These are phyloP conservation scores for Heterotis niloticus DNA, from an alignment of 2,113 vertebrate genomes.

Conservation along the genomic window DNA sequence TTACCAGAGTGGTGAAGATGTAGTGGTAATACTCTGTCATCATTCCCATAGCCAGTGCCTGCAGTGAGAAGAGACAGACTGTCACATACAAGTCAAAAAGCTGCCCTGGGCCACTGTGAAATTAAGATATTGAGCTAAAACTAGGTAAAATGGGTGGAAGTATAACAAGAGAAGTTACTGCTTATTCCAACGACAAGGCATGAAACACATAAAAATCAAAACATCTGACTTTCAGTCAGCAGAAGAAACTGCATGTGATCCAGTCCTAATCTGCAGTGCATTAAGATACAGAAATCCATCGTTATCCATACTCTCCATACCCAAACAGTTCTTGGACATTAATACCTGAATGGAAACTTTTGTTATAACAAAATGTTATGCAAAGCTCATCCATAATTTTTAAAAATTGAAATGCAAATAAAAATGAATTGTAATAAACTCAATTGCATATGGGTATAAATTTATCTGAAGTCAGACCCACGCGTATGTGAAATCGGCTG, in stretches of 20 bases:
- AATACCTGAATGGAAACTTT: too few species aligned
- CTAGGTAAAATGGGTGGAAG: too few species aligned
- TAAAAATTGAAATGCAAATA: too few species aligned
- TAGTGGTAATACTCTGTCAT: conserved; percentile 99
- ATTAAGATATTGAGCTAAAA: neutral
- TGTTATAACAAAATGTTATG: too few species aligned
- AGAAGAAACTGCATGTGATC: neutral
- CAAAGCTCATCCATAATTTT: too few species aligned
- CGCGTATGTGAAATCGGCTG: too few species aligned
- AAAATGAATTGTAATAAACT: too few species aligned
- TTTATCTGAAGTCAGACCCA: too few species aligned
- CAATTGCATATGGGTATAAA: too few species aligned
- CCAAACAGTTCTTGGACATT: too few species aligned
- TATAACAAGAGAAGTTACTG: neutral
- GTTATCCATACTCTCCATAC: too few species aligned
- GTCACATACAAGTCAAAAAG: neutral
- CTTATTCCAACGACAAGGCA: conserved; percentile 11
- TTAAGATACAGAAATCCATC: too few species aligned
- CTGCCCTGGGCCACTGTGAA: neutral
- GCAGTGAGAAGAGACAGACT: conserved; percentile 29
- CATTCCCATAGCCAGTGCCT: conserved; percentile 99
- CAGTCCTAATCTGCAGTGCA: neutral
- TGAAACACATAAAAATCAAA: conserved; percentile 4
- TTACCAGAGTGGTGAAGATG: conserved; percentile 99
- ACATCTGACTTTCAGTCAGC: neutral